These are phyloP conservation scores for Macquaria ambigua DNA, from an alignment of 2,113 vertebrate species.

Conservation along the genomic window DNA sequence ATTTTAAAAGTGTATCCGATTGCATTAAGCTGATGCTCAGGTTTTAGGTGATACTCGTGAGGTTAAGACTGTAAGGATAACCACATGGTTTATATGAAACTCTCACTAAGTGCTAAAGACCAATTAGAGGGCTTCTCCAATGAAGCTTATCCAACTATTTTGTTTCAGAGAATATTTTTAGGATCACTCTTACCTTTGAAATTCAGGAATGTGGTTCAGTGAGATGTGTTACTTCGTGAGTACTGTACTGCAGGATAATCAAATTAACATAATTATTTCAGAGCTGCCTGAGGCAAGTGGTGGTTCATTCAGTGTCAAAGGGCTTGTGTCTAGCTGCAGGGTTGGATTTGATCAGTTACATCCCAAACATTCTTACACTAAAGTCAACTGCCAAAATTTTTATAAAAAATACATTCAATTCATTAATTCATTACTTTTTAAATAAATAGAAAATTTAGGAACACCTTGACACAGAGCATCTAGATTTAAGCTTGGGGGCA, in stretches of 20 bases:
- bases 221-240: conserved; percentile 51
- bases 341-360: conserved; percentile 58
- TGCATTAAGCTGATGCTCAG: conserved; percentile 70
- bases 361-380: conserved; percentile 41
- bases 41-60: conserved; percentile 68
- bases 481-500: conserved; percentile 3
- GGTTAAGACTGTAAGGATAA: conserved; percentile 48
- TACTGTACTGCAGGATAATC: conserved; percentile 59
- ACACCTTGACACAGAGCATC: neutral
- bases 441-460: conserved; percentile 11
- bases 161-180: conserved; percentile 49
- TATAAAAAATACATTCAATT: conserved; percentile 15
- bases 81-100: conserved; percentile 51
- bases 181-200: conserved; percentile 38
- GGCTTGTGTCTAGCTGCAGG: conserved; percentile 68
- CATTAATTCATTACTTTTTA: conserved; percentile 11
- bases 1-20: conserved; percentile 73
- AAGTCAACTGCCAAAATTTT: conserved; percentile 31
- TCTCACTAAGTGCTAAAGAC: conserved; percentile 61
- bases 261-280: conserved; percentile 71
- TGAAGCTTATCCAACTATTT: conserved; percentile 51
- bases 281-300: conserved; percentile 55
- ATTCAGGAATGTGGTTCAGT: conserved; percentile 6
- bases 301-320: conserved; percentile 65
- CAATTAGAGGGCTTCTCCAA: conserved; percentile 55